Evolutionary conservation across 2,888 invertebrate species (phyloP).

Genomic region (Drosophila algonquin): DNA sequence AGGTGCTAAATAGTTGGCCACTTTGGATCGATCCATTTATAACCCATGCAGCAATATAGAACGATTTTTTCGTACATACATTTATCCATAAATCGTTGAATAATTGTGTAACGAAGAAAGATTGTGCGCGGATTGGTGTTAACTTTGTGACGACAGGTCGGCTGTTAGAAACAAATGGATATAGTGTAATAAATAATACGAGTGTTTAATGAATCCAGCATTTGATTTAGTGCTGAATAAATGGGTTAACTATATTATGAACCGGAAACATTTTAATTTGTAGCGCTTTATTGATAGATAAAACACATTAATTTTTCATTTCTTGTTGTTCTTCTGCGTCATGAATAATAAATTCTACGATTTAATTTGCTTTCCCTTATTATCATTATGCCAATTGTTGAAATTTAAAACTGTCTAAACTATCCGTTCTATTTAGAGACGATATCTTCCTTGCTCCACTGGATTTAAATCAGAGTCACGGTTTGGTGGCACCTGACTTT

Average conservation of each 20-base stretch:
- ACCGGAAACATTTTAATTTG: slow-evolving; percentile 21
- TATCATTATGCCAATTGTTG: slow-evolving; percentile 8
- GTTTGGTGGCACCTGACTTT: background rate
- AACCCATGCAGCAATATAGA: slow-evolving; percentile 5
- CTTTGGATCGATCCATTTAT: slow-evolving; percentile 2
- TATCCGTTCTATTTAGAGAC: background rate
- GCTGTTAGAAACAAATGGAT: background rate
- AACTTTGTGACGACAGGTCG: background rate
- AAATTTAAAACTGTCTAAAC: too few species aligned
- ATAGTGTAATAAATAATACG: slow-evolving; percentile 21
- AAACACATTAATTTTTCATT: slow-evolving; percentile 5
- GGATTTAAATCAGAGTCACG: background rate
- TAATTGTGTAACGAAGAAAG: slow-evolving; percentile 11
- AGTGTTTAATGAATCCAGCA: background rate
- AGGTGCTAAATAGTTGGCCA: slow-evolving; percentile 63
- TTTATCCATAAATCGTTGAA: slow-evolving; percentile 7
- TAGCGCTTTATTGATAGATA: slow-evolving; percentile 7
- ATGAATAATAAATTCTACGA: too few species aligned
- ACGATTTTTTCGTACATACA: background rate
- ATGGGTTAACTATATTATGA: slow-evolving; percentile 7
- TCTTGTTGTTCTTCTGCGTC: background rate
- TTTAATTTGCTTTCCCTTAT: background rate
- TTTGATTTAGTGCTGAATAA: slow-evolving; percentile 1
- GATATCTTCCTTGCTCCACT: background rate
- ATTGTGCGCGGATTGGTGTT: slow-evolving; percentile 10